Conservation (phyloP, 1,140 invertebrate genomes). For the Lutraria rhynchaena region DNA sequence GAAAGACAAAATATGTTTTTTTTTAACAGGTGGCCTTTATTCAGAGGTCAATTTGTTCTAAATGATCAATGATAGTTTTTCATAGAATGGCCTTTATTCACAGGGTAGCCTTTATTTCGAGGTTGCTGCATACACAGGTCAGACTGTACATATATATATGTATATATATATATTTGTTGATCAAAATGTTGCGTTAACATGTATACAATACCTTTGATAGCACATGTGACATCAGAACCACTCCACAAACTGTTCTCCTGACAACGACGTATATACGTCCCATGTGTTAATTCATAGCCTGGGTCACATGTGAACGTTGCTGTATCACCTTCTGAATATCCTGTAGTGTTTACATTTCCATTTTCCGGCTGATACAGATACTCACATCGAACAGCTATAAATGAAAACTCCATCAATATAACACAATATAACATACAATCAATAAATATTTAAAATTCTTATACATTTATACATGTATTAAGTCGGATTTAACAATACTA, state of each 20-base stretch:
- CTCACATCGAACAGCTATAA: constrained; percentile 47
- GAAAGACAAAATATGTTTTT: too few species aligned
- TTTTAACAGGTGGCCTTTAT: too few species aligned
- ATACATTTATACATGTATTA: not conserved
- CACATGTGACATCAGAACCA: constrained; percentile 27
- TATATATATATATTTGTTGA: too few species aligned
- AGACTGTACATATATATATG: too few species aligned
- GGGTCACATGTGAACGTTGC: constrained; percentile 40
- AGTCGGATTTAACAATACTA: too few species aligned
- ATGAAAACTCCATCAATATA: not conserved
- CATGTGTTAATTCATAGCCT: not conserved
- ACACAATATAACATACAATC: not conserved
- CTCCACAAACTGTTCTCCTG: constrained; percentile 35
- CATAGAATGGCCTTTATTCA: too few species aligned
- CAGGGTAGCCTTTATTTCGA: too few species aligned
- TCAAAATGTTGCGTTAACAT: too few species aligned
- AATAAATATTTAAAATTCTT: not conserved
- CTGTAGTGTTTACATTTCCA: constrained; percentile 34
- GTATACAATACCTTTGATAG: constrained; percentile 17
- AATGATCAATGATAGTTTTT: too few species aligned
- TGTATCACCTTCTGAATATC: not conserved
- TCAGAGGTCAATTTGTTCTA: too few species aligned
- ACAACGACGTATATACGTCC: constrained; percentile 17
- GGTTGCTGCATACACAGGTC: too few species aligned
- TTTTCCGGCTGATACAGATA: constrained; percentile 37